These are phyloP conservation scores for Xestia sexstrigata DNA, from an alignment of 2,888 invertebrate genomes.

Conservation along the genomic window DNA sequence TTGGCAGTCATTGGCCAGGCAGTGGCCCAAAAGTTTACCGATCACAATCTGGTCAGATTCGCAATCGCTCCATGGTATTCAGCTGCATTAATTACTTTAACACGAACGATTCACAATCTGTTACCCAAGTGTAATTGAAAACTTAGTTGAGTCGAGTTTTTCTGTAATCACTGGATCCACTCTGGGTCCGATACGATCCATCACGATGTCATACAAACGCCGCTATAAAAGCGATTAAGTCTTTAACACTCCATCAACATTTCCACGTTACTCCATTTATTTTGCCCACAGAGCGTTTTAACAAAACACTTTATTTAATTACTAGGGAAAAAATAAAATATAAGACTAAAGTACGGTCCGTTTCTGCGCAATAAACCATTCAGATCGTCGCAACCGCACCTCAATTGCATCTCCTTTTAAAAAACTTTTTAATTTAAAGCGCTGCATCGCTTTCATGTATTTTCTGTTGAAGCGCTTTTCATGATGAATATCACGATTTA, in stretches of 20 bases:
- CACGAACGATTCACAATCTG: not conserved
- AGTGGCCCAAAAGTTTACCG: not conserved
- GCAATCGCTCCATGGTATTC: not conserved
- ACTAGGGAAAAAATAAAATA: conserved; percentile 46
- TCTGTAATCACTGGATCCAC: conserved; percentile 4
- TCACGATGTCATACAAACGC: conserved; percentile 26
- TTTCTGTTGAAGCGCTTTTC: conserved; percentile 57
- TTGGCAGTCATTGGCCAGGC: not conserved
- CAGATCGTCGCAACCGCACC: conserved; percentile 46
- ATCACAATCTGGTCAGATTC: no score
- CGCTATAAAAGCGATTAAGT: conserved; percentile 45
- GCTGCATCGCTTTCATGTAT: conserved; percentile 54
- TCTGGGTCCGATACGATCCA: conserved; percentile 29
- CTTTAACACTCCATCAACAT: conserved; percentile 42
- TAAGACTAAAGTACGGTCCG: conserved; percentile 42
- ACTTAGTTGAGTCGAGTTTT: not conserved
- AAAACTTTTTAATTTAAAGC: conserved; percentile 62
- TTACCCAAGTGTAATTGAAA: not conserved
- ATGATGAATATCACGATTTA: conserved; percentile 53
- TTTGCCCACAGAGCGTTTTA: conserved; percentile 48
- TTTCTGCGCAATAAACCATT: conserved; percentile 60
- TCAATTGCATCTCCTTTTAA: conserved; percentile 57
- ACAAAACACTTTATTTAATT: conserved; percentile 68
- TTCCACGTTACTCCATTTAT: conserved; percentile 45
- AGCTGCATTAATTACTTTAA: not conserved